Percentiles rank a stretch among this genome's conserved stretches.
These are phyloP conservation scores for Silurus asotus DNA, from an alignment of 2,113 vertebrate genomes.

Conservation along the genomic window DNA sequence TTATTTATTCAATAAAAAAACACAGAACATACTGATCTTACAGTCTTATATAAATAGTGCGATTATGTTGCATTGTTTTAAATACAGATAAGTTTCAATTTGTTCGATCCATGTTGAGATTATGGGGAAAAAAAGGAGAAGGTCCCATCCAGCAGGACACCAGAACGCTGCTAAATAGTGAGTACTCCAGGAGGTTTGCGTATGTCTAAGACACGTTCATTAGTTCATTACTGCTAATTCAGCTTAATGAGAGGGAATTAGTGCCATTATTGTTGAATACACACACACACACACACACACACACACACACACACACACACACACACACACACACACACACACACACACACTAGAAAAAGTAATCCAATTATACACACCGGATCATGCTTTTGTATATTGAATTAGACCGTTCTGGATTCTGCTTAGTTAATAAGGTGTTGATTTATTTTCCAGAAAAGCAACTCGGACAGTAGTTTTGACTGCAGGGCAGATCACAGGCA, in stretches of 20 bases:
- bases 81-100: not conserved
- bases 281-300: slow-evolving; percentile 3
- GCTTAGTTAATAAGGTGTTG: not conserved
- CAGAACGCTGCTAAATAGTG: not conserved
- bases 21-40: not conserved
- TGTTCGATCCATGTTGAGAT: not conserved
- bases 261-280: slow-evolving; percentile 4
- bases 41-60: not conserved
- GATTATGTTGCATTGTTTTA: no score
- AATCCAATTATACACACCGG: not conserved
- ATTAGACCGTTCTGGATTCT: not conserved
- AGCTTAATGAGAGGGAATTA: slow-evolving; percentile 24
- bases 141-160: not conserved
- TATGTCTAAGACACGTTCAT: slow-evolving; percentile 4
- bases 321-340: not conserved
- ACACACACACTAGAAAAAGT: not conserved
- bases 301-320: not conserved
- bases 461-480: not conserved
- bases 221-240: slow-evolving; percentile 33
- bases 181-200: slow-evolving; percentile 9
- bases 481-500: not conserved
- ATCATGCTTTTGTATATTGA: not conserved
- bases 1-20: not conserved
- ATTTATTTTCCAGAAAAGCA: not conserved
- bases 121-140: no score